phyloP scores from a whole-genome alignment of 2,113 vertebrate genomes.

The Atlantisia rogersi region DNA sequence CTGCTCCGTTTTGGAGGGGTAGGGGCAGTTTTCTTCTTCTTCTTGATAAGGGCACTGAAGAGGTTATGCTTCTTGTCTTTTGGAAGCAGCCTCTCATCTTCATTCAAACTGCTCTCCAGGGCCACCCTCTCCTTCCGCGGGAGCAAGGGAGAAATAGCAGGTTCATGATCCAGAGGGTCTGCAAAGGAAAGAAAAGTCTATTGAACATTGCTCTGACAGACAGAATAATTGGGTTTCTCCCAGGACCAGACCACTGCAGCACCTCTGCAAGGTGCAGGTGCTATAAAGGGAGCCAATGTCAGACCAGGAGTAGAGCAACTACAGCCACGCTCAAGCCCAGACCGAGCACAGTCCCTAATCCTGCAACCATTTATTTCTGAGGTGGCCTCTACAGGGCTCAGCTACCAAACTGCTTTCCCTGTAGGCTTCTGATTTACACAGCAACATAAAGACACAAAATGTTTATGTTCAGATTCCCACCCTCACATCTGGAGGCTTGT shows the following conservation, averaged over 20 bases:
- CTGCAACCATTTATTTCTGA: not conserved
- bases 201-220: not conserved
- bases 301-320: not conserved
- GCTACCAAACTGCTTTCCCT: not conserved
- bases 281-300: not conserved
- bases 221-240: not conserved
- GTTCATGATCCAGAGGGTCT: constrained; percentile 86
- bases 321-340: not conserved
- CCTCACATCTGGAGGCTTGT: constrained; percentile 7
- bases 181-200: constrained; percentile 11
- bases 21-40: constrained; percentile 94
- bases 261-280: not conserved
- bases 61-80: constrained; percentile 90
- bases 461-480: not conserved
- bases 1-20: constrained; percentile 94
- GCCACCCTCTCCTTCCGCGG: constrained; percentile 87
- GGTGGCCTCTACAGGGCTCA: not conserved
- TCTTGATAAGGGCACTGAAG: constrained; percentile 93
- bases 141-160: constrained; percentile 87
- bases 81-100: constrained; percentile 90
- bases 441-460: not conserved
- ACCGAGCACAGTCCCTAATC: not conserved
- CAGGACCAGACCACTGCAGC: not conserved
- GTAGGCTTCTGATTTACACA: not conserved
- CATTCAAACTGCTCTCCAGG: constrained; percentile 82